Conservation (phyloP, 2,797 vertebrate species). For the Molothrus aeneus region DNA sequence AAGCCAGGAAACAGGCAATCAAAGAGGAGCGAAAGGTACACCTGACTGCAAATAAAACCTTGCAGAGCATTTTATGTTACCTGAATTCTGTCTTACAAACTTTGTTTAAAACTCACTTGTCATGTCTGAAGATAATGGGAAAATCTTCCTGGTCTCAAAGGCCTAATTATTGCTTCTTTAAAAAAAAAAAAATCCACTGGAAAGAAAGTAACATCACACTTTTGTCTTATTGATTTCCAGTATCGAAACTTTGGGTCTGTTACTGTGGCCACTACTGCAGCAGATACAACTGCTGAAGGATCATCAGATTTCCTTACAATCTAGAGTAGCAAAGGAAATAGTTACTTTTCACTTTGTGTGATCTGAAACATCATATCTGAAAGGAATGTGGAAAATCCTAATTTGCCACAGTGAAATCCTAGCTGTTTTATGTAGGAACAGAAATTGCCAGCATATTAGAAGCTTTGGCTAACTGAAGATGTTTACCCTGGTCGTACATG, state of each 20-base stretch:
- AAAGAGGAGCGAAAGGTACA: slow-evolving; percentile 90
- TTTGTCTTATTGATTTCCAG: not conserved
- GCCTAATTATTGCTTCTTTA: not conserved
- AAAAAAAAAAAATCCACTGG: not conserved
- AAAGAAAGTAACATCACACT: not conserved
- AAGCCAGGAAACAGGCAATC: slow-evolving; percentile 86
- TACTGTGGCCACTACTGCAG: not conserved
- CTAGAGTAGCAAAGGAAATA: not conserved
- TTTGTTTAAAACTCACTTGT: not conserved
- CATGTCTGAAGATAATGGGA: not conserved
- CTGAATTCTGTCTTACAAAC: fast-evolving
- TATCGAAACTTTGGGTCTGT: not conserved
- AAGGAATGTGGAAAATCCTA: not conserved
- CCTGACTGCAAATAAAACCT: not conserved
- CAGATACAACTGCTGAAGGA: not conserved
- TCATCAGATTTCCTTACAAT: not conserved
- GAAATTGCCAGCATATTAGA: not conserved
- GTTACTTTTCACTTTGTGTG: not conserved
- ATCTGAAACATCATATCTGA: not conserved
- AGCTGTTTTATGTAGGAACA: not conserved
- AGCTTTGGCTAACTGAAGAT: not conserved
- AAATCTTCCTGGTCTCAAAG: not conserved
- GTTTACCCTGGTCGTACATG: not conserved
- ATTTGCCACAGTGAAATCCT: not conserved
- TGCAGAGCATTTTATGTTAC: fast-evolving